Conservation (phyloP, 2,797 vertebrate genomes). For the Harpagifer antarcticus region DNA sequence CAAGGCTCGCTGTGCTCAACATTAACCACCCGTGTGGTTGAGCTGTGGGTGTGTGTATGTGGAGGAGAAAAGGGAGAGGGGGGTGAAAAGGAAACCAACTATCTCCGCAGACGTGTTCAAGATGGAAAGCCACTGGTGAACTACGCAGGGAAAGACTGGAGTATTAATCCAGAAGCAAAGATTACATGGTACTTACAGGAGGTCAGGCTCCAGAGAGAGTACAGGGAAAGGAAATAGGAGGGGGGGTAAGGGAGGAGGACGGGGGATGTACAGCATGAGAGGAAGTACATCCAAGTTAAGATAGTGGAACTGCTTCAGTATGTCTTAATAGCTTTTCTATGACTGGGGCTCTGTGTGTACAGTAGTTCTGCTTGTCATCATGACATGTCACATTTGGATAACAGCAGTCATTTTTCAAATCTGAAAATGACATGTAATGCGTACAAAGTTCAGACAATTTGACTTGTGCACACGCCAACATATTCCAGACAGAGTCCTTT, state of each 20-base stretch:
- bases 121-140: constrained; percentile 73
- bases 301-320: constrained; percentile 37
- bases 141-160: constrained; percentile 50
- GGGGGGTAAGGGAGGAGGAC: not conserved
- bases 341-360: constrained; percentile 10
- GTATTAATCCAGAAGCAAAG: constrained; percentile 71
- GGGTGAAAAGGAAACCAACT: constrained; percentile 31
- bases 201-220: constrained; percentile 52
- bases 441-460: constrained; percentile 10
- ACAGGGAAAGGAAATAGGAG: constrained; percentile 17
- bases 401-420: constrained; percentile 9
- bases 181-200: constrained; percentile 76
- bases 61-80: not conserved
- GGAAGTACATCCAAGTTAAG: constrained; percentile 34
- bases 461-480: not conserved
- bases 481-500: not conserved
- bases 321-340: constrained; percentile 39
- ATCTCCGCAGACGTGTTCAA: constrained; percentile 64
- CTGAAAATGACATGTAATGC: constrained; percentile 5
- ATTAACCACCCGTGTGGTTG: constrained; percentile 47
- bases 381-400: constrained; percentile 25
- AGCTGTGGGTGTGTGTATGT: constrained; percentile 18
- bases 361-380: constrained; percentile 23
- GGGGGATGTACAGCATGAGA: constrained; percentile 6
- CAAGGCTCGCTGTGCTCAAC: constrained; percentile 57